Conservation (phyloP, 2,888 invertebrate species). For the Nymphalis polychloros region DNA sequence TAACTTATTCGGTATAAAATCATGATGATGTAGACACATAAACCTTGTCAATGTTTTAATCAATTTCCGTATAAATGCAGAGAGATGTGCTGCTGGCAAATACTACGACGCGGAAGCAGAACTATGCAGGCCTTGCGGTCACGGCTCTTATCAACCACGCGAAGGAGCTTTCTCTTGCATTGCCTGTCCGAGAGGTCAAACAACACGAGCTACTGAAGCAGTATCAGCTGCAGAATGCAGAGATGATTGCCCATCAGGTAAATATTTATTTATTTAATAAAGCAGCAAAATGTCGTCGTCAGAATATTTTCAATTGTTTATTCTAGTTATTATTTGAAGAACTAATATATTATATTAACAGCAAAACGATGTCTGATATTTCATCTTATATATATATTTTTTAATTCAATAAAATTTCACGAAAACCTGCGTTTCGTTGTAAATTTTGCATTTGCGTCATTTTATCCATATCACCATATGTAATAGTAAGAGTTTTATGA, state of each 20-base stretch:
- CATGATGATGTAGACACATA: too few relatives aligned
- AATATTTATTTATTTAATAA: neutral
- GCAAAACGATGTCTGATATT: too few relatives aligned
- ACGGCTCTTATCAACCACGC: constrained; percentile 95
- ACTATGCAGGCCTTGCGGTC: constrained; percentile 94
- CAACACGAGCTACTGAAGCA: constrained; percentile 94
- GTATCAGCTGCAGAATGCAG: constrained; percentile 93
- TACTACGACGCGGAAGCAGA: constrained; percentile 95
- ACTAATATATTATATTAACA: too few relatives aligned
- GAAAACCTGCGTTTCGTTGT: too few relatives aligned
- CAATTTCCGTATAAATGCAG: constrained; percentile 59
- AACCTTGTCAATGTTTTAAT: too few relatives aligned
- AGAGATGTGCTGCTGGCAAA: constrained; percentile 96
- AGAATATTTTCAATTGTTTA: neutral
- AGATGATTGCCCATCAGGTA: constrained; percentile 91
- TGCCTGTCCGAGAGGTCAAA: constrained; percentile 94
- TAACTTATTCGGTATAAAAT: too few relatives aligned
- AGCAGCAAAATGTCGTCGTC: neutral
- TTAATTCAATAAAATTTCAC: too few relatives aligned
- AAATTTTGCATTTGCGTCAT: too few relatives aligned
- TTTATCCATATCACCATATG: too few relatives aligned
- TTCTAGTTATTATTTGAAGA: too few relatives aligned
- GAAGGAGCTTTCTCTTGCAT: constrained; percentile 95
- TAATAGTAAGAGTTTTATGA: too few relatives aligned
- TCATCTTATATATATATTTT: too few relatives aligned